Percentiles rank a stretch among this genome's conserved stretches.
These are phyloP conservation scores for Labrus mixtus DNA, from an alignment of 2,113 vertebrate species.

Conservation along the genomic window DNA sequence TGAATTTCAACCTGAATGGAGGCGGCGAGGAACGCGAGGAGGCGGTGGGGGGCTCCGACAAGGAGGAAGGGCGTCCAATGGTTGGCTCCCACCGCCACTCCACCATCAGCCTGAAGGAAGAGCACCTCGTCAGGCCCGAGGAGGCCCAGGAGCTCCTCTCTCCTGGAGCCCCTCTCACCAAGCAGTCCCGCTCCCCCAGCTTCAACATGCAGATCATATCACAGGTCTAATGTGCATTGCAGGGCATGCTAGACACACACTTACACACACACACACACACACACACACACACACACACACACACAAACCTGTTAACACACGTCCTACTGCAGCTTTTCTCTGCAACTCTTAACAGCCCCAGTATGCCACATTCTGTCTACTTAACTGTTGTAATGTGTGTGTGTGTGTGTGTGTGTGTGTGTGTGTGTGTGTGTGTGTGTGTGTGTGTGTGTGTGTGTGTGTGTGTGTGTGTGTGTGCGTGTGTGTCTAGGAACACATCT, in stretches of 20 bases:
- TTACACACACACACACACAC: slow-evolving; percentile 42
- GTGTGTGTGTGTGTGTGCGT: slow-evolving; percentile 4
- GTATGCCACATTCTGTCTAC: slow-evolving; percentile 30
- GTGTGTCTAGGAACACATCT: slow-evolving; percentile 8
- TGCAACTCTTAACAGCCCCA: slow-evolving; percentile 29
- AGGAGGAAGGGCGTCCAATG: slow-evolving; percentile 80
- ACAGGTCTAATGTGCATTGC: slow-evolving; percentile 88
- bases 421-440: background rate
- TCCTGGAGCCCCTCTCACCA: slow-evolving; percentile 91
- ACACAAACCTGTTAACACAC: slow-evolving; percentile 17
- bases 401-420: slow-evolving; percentile 27
- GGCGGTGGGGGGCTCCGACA: slow-evolving; percentile 82
- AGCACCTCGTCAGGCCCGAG: slow-evolving; percentile 88
- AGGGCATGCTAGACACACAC: slow-evolving; percentile 36
- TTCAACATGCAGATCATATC: slow-evolving; percentile 99
- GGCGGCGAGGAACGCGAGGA: slow-evolving; percentile 79
- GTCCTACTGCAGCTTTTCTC: slow-evolving; percentile 42
- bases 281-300: slow-evolving; percentile 33
- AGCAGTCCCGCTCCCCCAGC: slow-evolving; percentile 97
- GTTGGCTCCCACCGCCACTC: slow-evolving; percentile 90
- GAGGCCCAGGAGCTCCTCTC: slow-evolving; percentile 89
- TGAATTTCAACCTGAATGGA: slow-evolving; percentile 91
- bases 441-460: slow-evolving; percentile 23
- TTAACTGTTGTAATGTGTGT: slow-evolving; percentile 11
- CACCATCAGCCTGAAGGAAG: slow-evolving; percentile 95